Conservation (phyloP, 2,797 vertebrate genomes). For the Lepilemur ruficaudatus region DNA sequence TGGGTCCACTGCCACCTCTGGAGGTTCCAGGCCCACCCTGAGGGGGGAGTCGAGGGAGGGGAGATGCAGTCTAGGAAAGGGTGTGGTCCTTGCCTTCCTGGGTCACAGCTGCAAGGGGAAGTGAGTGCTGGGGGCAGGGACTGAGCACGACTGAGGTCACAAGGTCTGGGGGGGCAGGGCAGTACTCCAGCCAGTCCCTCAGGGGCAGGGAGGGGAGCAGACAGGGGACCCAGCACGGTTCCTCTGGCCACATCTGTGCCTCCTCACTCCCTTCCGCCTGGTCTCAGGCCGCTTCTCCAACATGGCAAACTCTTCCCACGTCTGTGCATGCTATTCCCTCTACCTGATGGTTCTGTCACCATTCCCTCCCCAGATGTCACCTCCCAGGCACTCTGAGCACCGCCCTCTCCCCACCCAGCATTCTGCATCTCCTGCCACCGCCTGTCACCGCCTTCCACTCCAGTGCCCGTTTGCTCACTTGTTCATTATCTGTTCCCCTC, state of each 20-base stretch:
- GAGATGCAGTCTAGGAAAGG: background rate
- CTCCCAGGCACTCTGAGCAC: background rate
- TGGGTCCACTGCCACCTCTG: background rate
- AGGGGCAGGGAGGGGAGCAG: background rate
- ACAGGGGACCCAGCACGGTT: background rate
- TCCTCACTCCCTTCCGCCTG: background rate
- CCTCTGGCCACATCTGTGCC: background rate
- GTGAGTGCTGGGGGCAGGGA: background rate
- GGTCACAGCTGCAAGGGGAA: conserved; percentile 45
- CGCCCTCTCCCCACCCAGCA: fast-evolving
- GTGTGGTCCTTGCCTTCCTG: background rate
- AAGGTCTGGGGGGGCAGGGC: background rate
- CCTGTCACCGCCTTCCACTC: background rate
- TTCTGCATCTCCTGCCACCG: background rate
- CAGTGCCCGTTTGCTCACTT: background rate
- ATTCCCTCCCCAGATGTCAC: background rate
- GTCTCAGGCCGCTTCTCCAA: background rate
- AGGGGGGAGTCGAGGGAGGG: background rate
- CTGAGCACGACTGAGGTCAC: conserved; percentile 30
- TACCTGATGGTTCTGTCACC: background rate
- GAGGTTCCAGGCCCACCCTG: background rate
- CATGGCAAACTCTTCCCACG: fast-evolving
- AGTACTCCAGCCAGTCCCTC: background rate
- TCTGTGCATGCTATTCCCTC: background rate
- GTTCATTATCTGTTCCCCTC: background rate